A percentile compares a stretch with the other conserved stretches of the same genome.
Evolutionary conservation across 2,113 vertebrate genomes (phyloP).

Genomic region (Machaerirhynchus nigripectus): DNA sequence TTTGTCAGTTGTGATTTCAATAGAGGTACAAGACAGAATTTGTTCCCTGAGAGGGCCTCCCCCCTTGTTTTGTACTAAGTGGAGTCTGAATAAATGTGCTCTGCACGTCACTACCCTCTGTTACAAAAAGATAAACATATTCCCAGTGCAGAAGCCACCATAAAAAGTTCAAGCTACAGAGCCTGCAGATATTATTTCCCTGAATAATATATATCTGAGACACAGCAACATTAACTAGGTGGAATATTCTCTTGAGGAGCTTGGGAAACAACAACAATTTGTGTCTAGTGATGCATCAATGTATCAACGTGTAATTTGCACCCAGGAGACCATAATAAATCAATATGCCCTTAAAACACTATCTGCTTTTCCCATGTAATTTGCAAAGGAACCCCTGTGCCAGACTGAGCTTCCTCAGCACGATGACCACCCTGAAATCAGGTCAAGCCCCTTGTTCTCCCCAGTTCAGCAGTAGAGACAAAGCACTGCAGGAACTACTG

Average conservation of each 20-base stretch:
- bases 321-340: background rate
- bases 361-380: background rate
- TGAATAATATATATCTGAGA: background rate
- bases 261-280: constrained; percentile 8
- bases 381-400: background rate
- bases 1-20: background rate
- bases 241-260: background rate
- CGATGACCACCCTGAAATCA: background rate
- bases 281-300: background rate
- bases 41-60: background rate
- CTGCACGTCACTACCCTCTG: background rate
- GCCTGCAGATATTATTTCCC: background rate
- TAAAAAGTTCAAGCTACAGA: background rate
- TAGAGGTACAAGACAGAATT: background rate
- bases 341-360: background rate
- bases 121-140: background rate
- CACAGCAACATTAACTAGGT: background rate
- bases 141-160: background rate
- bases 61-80: background rate
- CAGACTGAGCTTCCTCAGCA: background rate
- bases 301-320: background rate
- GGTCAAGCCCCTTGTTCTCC: background rate
- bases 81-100: background rate
- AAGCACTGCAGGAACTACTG: background rate
- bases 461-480: background rate